Evolutionary conservation across 2,113 vertebrate species (phyloP), one percentile per base, ranked within the genome.

Genomic region (Cricetomys ansorgei): DNA sequence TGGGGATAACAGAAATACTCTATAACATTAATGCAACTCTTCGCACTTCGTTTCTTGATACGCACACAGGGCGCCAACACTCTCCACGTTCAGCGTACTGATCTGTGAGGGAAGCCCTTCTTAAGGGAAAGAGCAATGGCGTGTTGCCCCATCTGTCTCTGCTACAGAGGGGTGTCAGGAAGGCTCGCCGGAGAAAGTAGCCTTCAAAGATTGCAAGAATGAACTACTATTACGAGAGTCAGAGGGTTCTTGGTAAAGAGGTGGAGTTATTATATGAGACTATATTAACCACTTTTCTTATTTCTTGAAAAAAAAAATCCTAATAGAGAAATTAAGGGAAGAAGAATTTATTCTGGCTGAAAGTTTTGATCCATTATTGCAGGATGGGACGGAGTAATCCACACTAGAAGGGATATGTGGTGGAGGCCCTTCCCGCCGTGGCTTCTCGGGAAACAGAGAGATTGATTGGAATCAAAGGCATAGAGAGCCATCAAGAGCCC

Each of bases 21-120:
- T 55, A 92, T 57, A 87, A 53, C 83, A 79, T 53, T 65, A 73
- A 80, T 34, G 73, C 64, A 86, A 27, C 23, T 67, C 62, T 79
- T 97, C 88, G 91, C 37, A 90, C 92, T 95, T 95, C 57, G 48
- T 34, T 94, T 94, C 65, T 90, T 91, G 62, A 77, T 83, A 62
- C 12, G 40, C 16, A 34, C 50, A 34, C 21, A 59, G 76, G 86
- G 31, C 83, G 45, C 23, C 80, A 91, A 59, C 17, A 59, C 11
- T 76, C 48, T 84, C 53, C 50, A 37, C 37, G 23, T 73, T 92
- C 43, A 93, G 55, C 57, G 45, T 88, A 75, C 50, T 84, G 70
- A 57, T 75, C 62, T 77, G 25, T 72, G 88, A 84, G 64, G 84
- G 57, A 48, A 37, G 9, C 6, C 75, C 50, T 27, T 1, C 67